Evolutionary conservation across 2,888 invertebrate species (phyloP).

Genomic region (Nasonovia ribisnigri): DNA sequence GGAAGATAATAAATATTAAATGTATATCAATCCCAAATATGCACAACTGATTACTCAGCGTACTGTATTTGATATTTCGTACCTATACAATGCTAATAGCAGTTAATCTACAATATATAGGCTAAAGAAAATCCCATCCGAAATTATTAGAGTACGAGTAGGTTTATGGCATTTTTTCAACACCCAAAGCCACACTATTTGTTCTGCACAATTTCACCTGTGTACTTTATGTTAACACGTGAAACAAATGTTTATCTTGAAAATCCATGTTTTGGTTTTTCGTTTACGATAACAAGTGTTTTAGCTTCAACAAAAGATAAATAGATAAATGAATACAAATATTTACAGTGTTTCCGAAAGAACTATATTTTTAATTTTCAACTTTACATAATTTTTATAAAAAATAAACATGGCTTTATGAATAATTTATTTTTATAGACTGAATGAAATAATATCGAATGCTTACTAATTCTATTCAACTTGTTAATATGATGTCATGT

Average conservation of each 20-base stretch:
- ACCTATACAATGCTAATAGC: background rate
- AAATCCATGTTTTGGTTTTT: background rate
- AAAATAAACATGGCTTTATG: background rate
- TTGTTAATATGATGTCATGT: background rate
- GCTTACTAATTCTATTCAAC: background rate
- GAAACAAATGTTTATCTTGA: conserved; percentile 32
- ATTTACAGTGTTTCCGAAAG: background rate
- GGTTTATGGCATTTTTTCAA: background rate
- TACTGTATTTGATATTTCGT: too few relatives aligned
- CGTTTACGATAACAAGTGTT: background rate
- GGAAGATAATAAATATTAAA: conserved; percentile 29
- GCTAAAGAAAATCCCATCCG: background rate
- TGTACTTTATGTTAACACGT: background rate
- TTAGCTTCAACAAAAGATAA: background rate
- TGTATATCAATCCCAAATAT: conserved; percentile 2
- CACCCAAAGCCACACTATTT: conserved; percentile 25
- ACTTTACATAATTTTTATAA: background rate
- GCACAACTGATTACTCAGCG: background rate
- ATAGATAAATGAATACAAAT: background rate
- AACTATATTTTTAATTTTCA: background rate
- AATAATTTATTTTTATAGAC: background rate
- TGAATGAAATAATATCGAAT: background rate
- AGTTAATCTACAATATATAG: background rate
- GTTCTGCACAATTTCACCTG: conserved; percentile 37
- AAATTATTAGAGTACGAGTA: background rate